A percentile compares a stretch with the other conserved stretches of the same genome.
Conservation (phyloP, 2,888 invertebrate species). For the Tipula lateralis region DNA sequence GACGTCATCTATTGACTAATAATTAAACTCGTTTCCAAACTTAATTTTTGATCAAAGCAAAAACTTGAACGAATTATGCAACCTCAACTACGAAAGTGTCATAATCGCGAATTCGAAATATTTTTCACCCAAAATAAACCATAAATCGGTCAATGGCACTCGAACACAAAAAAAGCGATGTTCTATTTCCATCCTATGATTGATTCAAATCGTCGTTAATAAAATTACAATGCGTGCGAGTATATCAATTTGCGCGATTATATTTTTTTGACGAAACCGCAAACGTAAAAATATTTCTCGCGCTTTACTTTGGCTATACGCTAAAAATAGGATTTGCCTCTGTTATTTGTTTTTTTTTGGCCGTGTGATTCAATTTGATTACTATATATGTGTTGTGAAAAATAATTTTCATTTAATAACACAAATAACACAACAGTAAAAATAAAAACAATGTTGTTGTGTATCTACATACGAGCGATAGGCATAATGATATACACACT, state of each 20-base stretch:
- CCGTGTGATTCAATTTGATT: not conserved
- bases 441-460: not conserved
- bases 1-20: too few relatives aligned
- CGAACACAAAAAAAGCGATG: not conserved
- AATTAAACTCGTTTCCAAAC: too few relatives aligned
- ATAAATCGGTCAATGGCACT: slow-evolving; percentile 19
- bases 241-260: not conserved
- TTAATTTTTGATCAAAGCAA: not conserved
- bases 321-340: slow-evolving; percentile 20
- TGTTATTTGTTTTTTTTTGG: not conserved
- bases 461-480: too few relatives aligned
- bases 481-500: too few relatives aligned
- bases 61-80: not conserved
- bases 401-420: not conserved
- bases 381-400: slow-evolving; percentile 11
- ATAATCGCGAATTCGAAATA: not conserved
- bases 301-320: not conserved
- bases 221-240: not conserved
- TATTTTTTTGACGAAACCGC: not conserved
- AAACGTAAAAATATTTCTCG: not conserved
- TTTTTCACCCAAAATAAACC: slow-evolving; percentile 15
- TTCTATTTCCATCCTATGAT: not conserved
- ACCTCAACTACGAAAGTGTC: not conserved
- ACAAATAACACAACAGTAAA: not conserved
- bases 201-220: not conserved